Percentiles rank a stretch among this genome's conserved stretches.
Evolutionary conservation across 2,113 vertebrate species (phyloP).

Genomic region (Phalacrocorax pelagicus): DNA sequence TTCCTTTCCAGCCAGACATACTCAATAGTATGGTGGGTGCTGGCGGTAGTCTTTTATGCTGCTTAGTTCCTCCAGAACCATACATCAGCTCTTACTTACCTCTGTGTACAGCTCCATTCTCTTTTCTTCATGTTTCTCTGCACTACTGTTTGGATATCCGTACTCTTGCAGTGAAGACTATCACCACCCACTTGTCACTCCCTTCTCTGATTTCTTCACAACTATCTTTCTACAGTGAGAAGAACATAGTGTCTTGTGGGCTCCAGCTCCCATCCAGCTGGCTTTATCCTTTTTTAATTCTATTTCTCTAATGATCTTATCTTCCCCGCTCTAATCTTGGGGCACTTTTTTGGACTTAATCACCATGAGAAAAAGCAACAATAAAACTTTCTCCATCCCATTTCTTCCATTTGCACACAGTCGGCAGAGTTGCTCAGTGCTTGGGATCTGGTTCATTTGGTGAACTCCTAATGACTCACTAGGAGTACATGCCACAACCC

Average conservation of each 20-base stretch:
- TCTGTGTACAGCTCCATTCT: neutral
- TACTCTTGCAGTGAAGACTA: neutral
- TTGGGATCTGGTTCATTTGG: neutral
- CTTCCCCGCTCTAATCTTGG: neutral
- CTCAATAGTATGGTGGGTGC: neutral
- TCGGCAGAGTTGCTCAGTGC: neutral
- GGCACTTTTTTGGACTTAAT: neutral
- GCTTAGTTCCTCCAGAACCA: neutral
- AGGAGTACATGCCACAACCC: neutral
- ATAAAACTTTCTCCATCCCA: neutral
- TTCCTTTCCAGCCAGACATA: neutral
- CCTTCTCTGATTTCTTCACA: neutral
- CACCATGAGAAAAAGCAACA: neutral
- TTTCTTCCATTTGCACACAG: neutral
- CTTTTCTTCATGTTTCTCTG: neutral
- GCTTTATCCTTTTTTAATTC: neutral
- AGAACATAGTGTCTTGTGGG: neutral
- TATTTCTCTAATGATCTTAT: neutral
- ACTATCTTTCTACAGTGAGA: neutral
- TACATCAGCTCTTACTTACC: neutral
- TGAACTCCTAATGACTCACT: conserved; percentile 30
- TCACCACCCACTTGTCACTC: neutral
- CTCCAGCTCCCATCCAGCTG: neutral
- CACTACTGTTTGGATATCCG: neutral
- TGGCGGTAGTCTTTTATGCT: neutral